These are phyloP conservation scores for Pangasius djambal DNA, from an alignment of 2,797 vertebrate species.

Conservation along the genomic window DNA sequence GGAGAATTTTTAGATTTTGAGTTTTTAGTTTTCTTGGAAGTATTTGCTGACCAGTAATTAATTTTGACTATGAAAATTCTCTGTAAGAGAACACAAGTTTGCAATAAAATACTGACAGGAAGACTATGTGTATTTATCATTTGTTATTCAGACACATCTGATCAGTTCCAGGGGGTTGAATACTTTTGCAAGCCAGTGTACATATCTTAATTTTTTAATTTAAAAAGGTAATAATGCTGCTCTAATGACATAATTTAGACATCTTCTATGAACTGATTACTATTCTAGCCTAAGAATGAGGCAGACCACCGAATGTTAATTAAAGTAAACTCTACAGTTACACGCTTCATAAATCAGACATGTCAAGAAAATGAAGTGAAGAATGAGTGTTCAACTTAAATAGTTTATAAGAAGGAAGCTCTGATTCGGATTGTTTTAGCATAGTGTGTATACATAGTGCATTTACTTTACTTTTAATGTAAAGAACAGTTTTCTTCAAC, in stretches of 20 bases:
- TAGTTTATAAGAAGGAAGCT: background rate
- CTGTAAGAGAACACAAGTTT: background rate
- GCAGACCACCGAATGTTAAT: slow-evolving; percentile 65
- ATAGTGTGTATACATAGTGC: background rate
- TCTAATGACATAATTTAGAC: background rate
- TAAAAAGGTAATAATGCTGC: background rate
- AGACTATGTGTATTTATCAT: background rate
- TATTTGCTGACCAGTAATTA: background rate
- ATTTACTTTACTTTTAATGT: background rate
- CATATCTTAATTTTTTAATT: background rate
- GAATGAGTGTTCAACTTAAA: background rate
- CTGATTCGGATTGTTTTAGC: background rate
- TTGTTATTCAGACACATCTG: background rate
- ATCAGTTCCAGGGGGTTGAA: background rate
- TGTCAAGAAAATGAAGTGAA: slow-evolving; percentile 44
- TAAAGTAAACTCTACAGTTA: slow-evolving; percentile 66
- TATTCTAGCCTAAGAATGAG: slow-evolving; percentile 29
- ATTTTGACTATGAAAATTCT: background rate
- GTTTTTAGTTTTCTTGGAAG: background rate
- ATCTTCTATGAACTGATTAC: background rate
- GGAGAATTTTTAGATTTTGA: background rate
- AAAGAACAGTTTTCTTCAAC: background rate
- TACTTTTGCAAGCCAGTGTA: background rate
- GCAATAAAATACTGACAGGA: background rate
- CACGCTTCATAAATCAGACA: slow-evolving; percentile 67